Evolutionary conservation across 1,140 invertebrate species (phyloP).

Genomic region (Rhopalosiphum padi): DNA sequence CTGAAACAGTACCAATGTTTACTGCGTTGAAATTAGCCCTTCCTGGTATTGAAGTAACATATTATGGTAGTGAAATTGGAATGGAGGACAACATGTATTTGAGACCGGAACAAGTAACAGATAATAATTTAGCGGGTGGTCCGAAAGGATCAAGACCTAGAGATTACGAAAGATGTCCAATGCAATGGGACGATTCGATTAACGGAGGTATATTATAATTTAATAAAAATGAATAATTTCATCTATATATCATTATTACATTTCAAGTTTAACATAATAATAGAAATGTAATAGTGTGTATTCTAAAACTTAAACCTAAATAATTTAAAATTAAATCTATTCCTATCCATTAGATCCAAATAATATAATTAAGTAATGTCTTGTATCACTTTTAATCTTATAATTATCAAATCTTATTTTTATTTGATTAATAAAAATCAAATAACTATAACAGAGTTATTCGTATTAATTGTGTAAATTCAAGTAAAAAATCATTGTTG

Average conservation of each 20-base stretch:
- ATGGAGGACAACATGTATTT: conserved; percentile 72
- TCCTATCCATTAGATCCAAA: no score
- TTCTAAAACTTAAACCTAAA: no score
- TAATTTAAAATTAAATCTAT: no score
- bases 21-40: conserved; percentile 62
- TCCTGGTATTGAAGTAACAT: conserved; percentile 76
- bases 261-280: no score
- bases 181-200: conserved; percentile 72
- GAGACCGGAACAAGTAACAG: conserved; percentile 66
- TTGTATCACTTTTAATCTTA: no score
- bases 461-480: no score
- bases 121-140: conserved; percentile 63
- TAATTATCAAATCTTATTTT: no score
- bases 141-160: conserved; percentile 64
- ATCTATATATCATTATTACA: neutral
- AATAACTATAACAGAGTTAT: no score
- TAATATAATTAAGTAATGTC: no score
- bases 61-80: conserved; percentile 81
- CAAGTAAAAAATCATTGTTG: no score
- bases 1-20: neutral
- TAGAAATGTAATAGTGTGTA: no score
- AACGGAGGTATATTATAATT: conserved; percentile 57
- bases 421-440: no score
- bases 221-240: neutral
- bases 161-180: conserved; percentile 76